A percentile compares a stretch with the other conserved stretches of the same genome.
Conservation (phyloP, 2,888 invertebrate species). For the Candidula unifasciata region DNA sequence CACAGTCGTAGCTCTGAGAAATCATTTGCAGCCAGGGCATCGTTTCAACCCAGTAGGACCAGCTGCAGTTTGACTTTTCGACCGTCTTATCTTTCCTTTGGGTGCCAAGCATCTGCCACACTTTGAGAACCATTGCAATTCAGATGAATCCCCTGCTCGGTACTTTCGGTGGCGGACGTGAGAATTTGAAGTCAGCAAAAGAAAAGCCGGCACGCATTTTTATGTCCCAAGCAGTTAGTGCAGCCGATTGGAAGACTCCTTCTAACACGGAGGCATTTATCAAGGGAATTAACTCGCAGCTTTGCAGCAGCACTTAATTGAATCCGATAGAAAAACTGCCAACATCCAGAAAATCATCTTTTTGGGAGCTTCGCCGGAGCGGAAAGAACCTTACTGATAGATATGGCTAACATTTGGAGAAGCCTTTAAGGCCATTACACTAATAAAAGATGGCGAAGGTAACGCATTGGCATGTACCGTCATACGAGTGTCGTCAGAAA, state of each 20-base stretch:
- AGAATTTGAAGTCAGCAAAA: too few relatives aligned
- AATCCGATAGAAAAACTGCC: neutral
- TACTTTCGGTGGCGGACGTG: too few relatives aligned
- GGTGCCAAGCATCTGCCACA: too few relatives aligned
- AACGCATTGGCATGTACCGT: neutral
- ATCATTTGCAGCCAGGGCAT: too few relatives aligned
- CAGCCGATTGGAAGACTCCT: neutral
- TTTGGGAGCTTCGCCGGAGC: neutral
- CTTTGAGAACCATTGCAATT: too few relatives aligned
- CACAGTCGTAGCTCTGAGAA: too few relatives aligned
- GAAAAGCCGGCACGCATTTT: too few relatives aligned
- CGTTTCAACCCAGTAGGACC: too few relatives aligned
- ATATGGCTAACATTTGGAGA: neutral
- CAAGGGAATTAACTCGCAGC: conserved; percentile 13
- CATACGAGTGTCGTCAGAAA: too few relatives aligned
- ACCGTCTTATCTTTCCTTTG: too few relatives aligned
- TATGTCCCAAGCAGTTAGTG: neutral
- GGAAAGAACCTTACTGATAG: neutral
- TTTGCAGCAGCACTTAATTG: conserved; percentile 2
- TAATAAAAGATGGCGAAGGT: neutral
- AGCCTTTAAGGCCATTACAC: neutral
- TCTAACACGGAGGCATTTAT: neutral
- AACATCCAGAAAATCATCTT: neutral
- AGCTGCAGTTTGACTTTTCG: too few relatives aligned
- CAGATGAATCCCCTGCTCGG: too few relatives aligned